phyloP scores from a whole-genome alignment of 1,140 invertebrate genomes.

The Camponotus vicinus region DNA sequence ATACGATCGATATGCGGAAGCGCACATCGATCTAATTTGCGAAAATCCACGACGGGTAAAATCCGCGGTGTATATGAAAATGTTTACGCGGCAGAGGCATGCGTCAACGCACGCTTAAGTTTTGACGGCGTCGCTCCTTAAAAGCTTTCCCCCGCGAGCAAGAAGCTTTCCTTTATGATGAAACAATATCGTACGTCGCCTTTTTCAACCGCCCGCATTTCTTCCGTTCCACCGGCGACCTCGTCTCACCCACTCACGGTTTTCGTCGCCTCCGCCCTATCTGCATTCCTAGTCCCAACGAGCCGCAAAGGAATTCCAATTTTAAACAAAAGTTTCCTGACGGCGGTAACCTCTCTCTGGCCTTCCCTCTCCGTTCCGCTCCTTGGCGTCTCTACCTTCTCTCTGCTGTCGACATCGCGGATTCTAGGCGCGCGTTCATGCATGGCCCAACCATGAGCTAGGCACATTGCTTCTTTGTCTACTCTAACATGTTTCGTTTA shows the following conservation, averaged over 20 bases:
- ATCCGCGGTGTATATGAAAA: conserved; percentile 36
- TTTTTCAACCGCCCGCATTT: conserved; percentile 59
- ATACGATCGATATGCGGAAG: conserved; percentile 13
- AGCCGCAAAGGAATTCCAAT: conserved; percentile 84
- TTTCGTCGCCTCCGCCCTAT: conserved; percentile 79
- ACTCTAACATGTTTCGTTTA: conserved; percentile 48
- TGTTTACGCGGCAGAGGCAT: conserved; percentile 9
- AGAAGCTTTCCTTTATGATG: conserved; percentile 73
- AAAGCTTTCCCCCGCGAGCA: conserved; percentile 67
- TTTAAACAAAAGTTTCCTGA: conserved; percentile 84
- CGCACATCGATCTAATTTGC: conserved; percentile 21
- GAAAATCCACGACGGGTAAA: conserved; percentile 26
- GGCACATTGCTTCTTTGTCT: conserved; percentile 51
- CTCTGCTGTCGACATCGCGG: conserved; percentile 59
- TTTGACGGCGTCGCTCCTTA: conserved; percentile 50
- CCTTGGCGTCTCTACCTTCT: conserved; percentile 40
- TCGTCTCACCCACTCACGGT: conserved; percentile 62
- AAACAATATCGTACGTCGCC: conserved; percentile 77
- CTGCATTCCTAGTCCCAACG: conserved; percentile 82
- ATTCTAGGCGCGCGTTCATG: conserved; percentile 76
- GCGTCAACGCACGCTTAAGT: conserved; percentile 36
- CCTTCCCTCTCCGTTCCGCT: conserved; percentile 9
- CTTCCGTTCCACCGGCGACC: conserved; percentile 38
- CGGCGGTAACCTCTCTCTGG: conserved; percentile 77
- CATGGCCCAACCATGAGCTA: conserved; percentile 66